Conservation (phyloP, 2,888 invertebrate genomes). For the Neocrepidodera transversa region DNA sequence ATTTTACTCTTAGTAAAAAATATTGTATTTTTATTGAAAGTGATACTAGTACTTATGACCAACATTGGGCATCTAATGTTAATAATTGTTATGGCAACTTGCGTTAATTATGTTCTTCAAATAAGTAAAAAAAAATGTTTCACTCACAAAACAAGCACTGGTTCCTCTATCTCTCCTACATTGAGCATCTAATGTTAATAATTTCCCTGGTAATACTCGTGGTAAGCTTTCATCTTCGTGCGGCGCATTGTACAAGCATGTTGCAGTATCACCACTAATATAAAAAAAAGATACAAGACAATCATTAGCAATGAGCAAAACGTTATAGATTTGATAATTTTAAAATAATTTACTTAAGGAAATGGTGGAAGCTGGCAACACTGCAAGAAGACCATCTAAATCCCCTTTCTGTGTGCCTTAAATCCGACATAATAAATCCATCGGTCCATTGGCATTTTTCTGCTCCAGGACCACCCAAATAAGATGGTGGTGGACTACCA, state of each 20-base stretch:
- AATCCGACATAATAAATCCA: constrained; percentile 94
- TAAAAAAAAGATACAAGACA: too few relatives aligned
- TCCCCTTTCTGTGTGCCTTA: constrained; percentile 92
- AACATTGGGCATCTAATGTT: too few relatives aligned
- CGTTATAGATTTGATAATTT: neutral
- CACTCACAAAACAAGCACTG: constrained; percentile 77
- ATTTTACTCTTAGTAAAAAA: too few relatives aligned
- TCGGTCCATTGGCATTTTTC: constrained; percentile 96
- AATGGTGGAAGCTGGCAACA: constrained; percentile 92
- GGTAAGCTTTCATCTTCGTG: constrained; percentile 92
- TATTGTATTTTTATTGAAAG: too few relatives aligned
- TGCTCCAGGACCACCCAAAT: constrained; percentile 92
- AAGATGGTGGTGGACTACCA: constrained; percentile 92
- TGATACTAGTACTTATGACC: too few relatives aligned
- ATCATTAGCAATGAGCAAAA: neutral
- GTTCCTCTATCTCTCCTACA: constrained; percentile 93
- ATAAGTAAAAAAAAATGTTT: too few relatives aligned
- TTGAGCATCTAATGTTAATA: constrained; percentile 89
- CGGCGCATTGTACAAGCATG: constrained; percentile 90
- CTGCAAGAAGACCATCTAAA: constrained; percentile 95
- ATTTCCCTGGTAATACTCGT: constrained; percentile 85
- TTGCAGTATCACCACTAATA: constrained; percentile 90
- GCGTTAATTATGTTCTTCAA: too few relatives aligned
- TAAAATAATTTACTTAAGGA: constrained; percentile 78
- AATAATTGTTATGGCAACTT: too few relatives aligned